Percentiles rank a stretch among this genome's conserved stretches.
These are phyloP conservation scores for Atlantisia rogersi DNA, from an alignment of 2,113 vertebrate species.

Conservation along the genomic window DNA sequence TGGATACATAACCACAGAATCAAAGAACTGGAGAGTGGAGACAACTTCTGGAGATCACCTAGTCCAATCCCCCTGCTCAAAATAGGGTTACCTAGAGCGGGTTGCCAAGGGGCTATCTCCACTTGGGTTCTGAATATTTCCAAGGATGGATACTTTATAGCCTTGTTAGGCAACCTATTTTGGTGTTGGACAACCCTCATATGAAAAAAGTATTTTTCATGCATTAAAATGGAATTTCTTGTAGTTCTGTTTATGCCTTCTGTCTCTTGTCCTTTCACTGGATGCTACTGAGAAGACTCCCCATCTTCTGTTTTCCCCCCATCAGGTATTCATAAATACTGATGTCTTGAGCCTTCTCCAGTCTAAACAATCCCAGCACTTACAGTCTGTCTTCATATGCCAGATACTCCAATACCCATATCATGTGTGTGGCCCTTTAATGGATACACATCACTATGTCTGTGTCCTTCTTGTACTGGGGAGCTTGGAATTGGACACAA, in stretches of 20 bases:
- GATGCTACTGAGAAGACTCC: no score
- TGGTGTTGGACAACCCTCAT: not conserved
- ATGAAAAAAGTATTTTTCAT: not conserved
- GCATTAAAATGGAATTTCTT: not conserved
- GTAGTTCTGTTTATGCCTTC: not conserved
- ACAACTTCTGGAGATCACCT: not conserved
- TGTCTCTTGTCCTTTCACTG: not conserved
- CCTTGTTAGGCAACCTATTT: not conserved
- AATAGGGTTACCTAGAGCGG: not conserved
- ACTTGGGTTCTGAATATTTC: not conserved
- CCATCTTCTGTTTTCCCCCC: not conserved
- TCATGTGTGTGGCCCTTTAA: not conserved
- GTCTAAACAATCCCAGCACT: not conserved
- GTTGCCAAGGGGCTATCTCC: not conserved
- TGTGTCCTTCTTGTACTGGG: not conserved
- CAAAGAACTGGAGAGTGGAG: not conserved
- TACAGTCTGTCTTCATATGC: not conserved
- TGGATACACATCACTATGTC: not conserved
- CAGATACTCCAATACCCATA: not conserved
- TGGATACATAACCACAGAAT: not conserved
- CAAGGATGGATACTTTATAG: not conserved
- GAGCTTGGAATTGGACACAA: not conserved
- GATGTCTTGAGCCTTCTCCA: not conserved
- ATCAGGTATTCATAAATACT: not conserved
- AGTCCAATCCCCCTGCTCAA: not conserved